phyloP scores from a whole-genome alignment of 2,797 vertebrate species.

The Crocodylus rhombifer region DNA sequence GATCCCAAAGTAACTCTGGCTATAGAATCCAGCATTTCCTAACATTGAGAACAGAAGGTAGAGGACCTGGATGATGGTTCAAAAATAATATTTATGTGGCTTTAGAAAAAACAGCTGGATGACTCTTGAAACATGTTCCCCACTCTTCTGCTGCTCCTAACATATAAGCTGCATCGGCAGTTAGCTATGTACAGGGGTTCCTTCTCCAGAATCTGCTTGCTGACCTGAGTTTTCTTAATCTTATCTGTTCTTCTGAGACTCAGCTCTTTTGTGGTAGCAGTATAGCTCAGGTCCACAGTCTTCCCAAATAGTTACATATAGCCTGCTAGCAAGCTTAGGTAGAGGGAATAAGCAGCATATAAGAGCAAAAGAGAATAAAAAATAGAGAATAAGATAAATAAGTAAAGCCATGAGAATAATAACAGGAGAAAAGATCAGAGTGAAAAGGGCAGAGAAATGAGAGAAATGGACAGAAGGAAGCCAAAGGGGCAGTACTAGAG shows the following conservation, averaged over 20 bases:
- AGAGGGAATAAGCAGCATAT: not conserved
- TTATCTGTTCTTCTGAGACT: not conserved
- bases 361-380: not conserved
- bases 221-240: not conserved
- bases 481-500: not conserved
- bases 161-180: too few relatives aligned
- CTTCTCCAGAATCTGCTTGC: not conserved
- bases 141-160: not conserved
- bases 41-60: not conserved
- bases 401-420: not conserved
- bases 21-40: fast-evolving
- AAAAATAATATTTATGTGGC: not conserved
- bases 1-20: not conserved
- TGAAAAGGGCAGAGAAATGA: not conserved
- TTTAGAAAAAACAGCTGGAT: not conserved
- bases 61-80: not conserved
- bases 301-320: not conserved
- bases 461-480: not conserved
- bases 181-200: fast-evolving
- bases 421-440: not conserved
- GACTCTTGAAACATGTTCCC: not conserved
- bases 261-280: not conserved
- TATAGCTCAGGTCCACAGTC: not conserved
- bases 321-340: not conserved
- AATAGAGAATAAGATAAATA: not conserved